Evolutionary conservation across 1,140 invertebrate genomes (phyloP), one percentile per base, ranked within the genome.

Genomic region (Arion vulgaris): DNA sequence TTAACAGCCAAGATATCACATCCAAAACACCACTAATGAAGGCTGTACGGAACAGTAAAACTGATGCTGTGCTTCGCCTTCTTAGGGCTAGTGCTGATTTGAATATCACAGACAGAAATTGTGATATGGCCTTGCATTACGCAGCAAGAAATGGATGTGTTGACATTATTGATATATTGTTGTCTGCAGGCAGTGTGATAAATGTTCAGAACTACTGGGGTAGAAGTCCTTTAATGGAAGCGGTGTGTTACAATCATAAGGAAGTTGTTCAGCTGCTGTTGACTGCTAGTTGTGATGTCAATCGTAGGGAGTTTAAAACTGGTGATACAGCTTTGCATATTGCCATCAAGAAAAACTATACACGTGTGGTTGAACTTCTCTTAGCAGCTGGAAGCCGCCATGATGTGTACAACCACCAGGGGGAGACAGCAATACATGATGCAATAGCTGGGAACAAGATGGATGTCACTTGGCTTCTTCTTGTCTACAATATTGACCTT

Each of bases 91-190:
- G 87, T 39, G 90, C 89, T 77, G 87, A 98, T 92, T 93, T 99
- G 53, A 99, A 99, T 89, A 96, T 99, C 66, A 96, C 96, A 32
- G 98, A 99, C 91, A 98, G 98, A 93, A 97, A 99, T 90, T 97
- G 97, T 28, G 97, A 99, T 91, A 98, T 97, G 11, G 97, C 97
- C 0, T 93, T 99, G 57, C 98, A 99, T 90, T 92, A 91, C 76
- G 91, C 91, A 0, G 88, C 91, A 4, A 84, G 91, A 80, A 91
- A 91, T 69, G 91, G 91, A 2, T 90, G 89, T 83, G 85, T 86
- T 36, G 89, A 90, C 75, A 89, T 91, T 62, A 88, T 91, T 45
- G 88, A 90, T 34, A 89, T 91, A 66, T 85, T 92, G 32, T 84
- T 92, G 72, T 86, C 87, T 11, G 88, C 89, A 17, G 90, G 90